Evolutionary conservation across 2,113 vertebrate genomes (phyloP).

Genomic region (Saccopteryx leptura): DNA sequence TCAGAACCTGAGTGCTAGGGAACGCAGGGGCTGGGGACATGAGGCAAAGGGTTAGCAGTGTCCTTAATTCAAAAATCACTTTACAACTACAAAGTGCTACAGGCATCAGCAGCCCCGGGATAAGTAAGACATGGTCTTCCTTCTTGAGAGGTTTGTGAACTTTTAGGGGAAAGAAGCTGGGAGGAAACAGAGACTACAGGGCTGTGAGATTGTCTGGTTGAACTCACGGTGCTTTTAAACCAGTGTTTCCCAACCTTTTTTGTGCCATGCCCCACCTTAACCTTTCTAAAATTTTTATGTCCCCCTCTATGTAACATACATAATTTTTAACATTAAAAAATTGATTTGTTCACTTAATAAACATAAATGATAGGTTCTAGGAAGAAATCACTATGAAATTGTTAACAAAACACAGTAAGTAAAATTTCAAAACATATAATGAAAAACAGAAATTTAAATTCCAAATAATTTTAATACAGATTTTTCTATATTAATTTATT

Average conservation of each 20-base stretch:
- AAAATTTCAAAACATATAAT: no score
- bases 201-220: not conserved
- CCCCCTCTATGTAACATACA: no score
- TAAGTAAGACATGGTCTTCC: conserved; percentile 50
- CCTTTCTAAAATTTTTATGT: no score
- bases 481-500: no score
- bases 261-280: no score
- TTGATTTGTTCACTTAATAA: no score
- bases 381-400: no score
- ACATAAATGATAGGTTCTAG: no score
- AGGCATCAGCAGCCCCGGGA: not conserved
- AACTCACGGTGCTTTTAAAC: not conserved
- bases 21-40: not conserved
- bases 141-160: not conserved
- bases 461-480: no score
- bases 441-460: no score
- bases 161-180: not conserved
- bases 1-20: not conserved
- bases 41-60: not conserved
- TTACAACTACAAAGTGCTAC: not conserved
- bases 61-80: not conserved
- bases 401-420: no score
- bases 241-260: not conserved
- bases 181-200: not conserved
- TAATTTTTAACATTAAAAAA: no score